Evolutionary conservation across 2,113 vertebrate species (phyloP), one percentile per base, ranked within the genome.

Genomic region (Agelaius phoeniceus): DNA sequence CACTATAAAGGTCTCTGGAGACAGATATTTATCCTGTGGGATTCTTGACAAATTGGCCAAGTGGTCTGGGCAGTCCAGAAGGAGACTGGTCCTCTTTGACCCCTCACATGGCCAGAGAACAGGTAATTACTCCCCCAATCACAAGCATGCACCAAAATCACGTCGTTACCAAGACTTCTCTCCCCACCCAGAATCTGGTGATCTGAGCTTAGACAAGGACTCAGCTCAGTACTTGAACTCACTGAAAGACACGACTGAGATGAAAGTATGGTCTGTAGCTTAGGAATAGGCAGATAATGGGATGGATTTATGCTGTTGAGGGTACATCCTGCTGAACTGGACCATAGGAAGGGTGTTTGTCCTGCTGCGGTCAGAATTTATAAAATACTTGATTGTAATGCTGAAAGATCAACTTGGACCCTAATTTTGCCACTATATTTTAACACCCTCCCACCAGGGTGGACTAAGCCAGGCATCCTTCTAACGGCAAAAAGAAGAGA

Each of bases 31-130:
- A 98, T 97, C 96, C 94, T 76, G 90, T 71, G 94, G 73, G 68
- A 96, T 96, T 95, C 95, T 96, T 98, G 97, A 98, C 97, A 98
- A 97, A 98, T 98, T 94, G 96, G 76, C 88, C 46, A 3, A 91
- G 76, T 81, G 79, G 66, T 87, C 84, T 75, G 95, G 76, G 89
- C 89, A 91, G 87, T 71, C 74, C 89, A 85, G 80, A 63, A 89
- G 94, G 59, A 97, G 81, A 86, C 97, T 89, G 52, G 67, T 94
- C 86, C 77, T 77, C 79, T 63, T 46, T 97, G 96, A 98, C 97
- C 97, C 85, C 76, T 93, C 88, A 80, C 52, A 90, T 35, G 55
- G 63, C 37, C 39, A 77, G 52, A 87, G 87, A 94, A 92, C 91
- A 97, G 89, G 94, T 96, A 97, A 94, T 89, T 92, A 91, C 82